phyloP scores from a whole-genome alignment of 2,113 vertebrate genomes.

The Pantherophis guttatus region DNA sequence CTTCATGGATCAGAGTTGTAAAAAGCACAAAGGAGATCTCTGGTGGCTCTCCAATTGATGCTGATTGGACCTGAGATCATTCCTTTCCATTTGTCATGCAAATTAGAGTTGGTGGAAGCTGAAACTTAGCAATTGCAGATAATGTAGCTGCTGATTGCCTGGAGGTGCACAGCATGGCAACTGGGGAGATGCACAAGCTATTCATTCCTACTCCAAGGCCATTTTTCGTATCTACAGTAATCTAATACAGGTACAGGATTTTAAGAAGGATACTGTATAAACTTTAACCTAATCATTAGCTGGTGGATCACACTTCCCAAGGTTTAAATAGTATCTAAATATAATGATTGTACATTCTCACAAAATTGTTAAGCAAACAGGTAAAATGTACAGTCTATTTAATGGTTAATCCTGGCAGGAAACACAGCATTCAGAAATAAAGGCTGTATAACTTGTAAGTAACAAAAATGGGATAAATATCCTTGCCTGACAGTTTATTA shows the following conservation, averaged over 20 bases:
- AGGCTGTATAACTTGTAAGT: background rate
- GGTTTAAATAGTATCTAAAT: conserved; percentile 6
- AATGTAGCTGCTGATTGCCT: background rate
- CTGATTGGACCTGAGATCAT: background rate
- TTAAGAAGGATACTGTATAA: background rate
- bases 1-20: background rate
- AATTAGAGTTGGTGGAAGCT: background rate
- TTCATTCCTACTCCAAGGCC: background rate
- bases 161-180: background rate
- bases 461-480: background rate
- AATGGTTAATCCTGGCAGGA: background rate
- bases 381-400: rapidly evolving
- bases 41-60: background rate
- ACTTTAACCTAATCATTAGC: conserved; percentile 6
- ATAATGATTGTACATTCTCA: background rate
- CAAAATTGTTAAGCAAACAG: background rate
- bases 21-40: conserved; percentile 33
- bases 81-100: background rate
- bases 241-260: background rate
- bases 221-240: background rate
- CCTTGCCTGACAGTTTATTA: background rate
- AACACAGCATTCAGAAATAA: background rate
- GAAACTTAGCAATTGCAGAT: background rate
- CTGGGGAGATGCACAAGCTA: background rate
- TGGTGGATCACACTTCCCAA: background rate